Percentiles rank a stretch among this genome's conserved stretches.
phyloP scores from a whole-genome alignment of 2,888 invertebrate species.

The Nemoura dubitans region DNA sequence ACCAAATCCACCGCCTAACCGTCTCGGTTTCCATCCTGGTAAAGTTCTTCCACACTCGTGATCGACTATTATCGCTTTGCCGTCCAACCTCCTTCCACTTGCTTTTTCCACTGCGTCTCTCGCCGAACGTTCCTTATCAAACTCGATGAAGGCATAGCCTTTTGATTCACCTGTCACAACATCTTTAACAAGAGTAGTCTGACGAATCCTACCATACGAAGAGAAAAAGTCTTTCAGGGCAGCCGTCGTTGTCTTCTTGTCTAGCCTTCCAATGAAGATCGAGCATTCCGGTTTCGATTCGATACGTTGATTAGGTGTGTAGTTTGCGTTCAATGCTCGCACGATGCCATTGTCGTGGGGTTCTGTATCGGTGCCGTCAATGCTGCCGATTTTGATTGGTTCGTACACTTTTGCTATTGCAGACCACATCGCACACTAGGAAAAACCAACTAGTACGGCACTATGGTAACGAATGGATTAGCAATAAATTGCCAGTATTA shows the following conservation, averaged over 20 bases:
- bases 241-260: slow-evolving; percentile 70
- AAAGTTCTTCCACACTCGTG: slow-evolving; percentile 76
- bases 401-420: slow-evolving; percentile 73
- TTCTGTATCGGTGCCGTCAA: slow-evolving; percentile 84
- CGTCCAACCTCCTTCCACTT: slow-evolving; percentile 71
- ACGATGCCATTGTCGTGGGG: slow-evolving; percentile 83
- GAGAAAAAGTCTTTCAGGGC: slow-evolving; percentile 67
- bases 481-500: no score
- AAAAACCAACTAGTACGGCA: no score
- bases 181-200: slow-evolving; percentile 75
- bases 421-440: slow-evolving; percentile 59
- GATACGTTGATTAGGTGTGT: slow-evolving; percentile 71
- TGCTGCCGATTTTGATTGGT: slow-evolving; percentile 84
- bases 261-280: slow-evolving; percentile 78
- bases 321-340: slow-evolving; percentile 74
- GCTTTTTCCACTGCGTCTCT: slow-evolving; percentile 70
- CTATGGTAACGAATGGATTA: no score
- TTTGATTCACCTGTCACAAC: slow-evolving; percentile 84
- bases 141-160: slow-evolving; percentile 89
- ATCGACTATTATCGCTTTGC: slow-evolving; percentile 77
- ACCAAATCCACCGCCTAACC: slow-evolving; percentile 88
- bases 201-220: slow-evolving; percentile 72
- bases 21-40: slow-evolving; percentile 83
- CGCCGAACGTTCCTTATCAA: slow-evolving; percentile 68
- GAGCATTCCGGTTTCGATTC: slow-evolving; percentile 76